phyloP scores from a whole-genome alignment of 2,888 invertebrate genomes.

The Harpalus rufipes region DNA sequence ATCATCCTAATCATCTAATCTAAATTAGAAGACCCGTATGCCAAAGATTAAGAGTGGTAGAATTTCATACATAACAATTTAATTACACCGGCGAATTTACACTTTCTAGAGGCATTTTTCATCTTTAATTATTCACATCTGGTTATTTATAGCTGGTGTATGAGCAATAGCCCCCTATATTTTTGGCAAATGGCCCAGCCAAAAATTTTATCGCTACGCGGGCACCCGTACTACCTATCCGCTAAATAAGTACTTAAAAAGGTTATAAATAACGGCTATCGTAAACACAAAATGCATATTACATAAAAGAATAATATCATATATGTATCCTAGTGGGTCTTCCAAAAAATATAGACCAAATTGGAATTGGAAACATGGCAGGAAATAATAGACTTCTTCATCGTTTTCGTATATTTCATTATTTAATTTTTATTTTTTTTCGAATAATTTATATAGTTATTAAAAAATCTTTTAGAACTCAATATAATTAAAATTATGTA shows the following conservation, averaged over 20 bases:
- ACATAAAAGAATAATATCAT: neutral
- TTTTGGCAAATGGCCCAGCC: constrained; percentile 50
- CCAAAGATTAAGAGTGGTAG: neutral
- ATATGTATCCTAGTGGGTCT: neutral
- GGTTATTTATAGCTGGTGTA: constrained; percentile 20
- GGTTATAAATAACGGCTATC: constrained; percentile 16
- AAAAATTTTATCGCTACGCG: constrained; percentile 36
- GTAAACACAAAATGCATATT: neutral
- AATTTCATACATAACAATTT: neutral
- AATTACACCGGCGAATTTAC: constrained; percentile 24
- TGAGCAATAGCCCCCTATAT: constrained; percentile 34
- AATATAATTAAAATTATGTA: no score
- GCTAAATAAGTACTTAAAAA: constrained; percentile 24
- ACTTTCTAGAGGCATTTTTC: constrained; percentile 19
- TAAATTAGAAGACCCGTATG: neutral
- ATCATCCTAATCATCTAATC: neutral
- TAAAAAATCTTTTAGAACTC: no score
- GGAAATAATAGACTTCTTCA: no score
- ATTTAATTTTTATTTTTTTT: no score
- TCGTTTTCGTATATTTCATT: no score
- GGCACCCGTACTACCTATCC: constrained; percentile 31
- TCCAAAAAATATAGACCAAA: neutral
- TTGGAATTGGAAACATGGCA: neutral
- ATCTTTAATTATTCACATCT: constrained; percentile 35
- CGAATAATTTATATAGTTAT: no score